Percentiles rank a stretch among this genome's conserved stretches.
phyloP scores from a whole-genome alignment of 1,140 invertebrate species.

The Chelonus insularis region DNA sequence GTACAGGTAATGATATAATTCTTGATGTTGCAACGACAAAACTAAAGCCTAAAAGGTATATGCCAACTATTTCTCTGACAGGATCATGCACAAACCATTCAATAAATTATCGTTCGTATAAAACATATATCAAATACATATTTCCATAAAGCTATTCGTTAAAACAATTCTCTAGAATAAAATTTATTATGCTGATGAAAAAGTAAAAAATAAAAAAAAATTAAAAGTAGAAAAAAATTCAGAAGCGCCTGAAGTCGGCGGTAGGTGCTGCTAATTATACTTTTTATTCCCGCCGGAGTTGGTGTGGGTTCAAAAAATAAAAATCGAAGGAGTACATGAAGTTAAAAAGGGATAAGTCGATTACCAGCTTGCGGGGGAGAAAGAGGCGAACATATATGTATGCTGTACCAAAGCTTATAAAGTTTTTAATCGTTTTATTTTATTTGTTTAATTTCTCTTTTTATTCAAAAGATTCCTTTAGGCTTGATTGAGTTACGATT shows the following conservation, averaged over 20 bases:
- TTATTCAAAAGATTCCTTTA: constrained; percentile 27
- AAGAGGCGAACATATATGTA: no score
- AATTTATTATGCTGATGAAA: neutral
- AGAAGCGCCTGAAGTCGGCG: constrained; percentile 14
- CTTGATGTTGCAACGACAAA: neutral
- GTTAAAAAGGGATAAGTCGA: constrained; percentile 3
- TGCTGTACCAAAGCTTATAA: neutral
- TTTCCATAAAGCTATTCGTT: no score
- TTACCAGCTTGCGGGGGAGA: neutral
- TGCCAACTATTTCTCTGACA: no score
- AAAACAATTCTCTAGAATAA: neutral
- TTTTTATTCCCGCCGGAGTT: constrained; percentile 12
- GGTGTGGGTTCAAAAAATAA: constrained; percentile 7
- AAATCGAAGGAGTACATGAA: constrained; percentile 18
- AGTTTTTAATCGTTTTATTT: constrained; percentile 5
- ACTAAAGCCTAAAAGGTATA: no score
- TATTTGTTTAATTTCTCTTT: constrained; percentile 5
- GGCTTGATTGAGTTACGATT: constrained; percentile 56
- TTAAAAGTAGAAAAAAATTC: constrained; percentile 12
- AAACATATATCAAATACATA: no score
- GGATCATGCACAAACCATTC: neutral
- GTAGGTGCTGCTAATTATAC: constrained; percentile 26
- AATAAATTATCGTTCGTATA: neutral
- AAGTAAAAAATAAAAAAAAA: neutral
- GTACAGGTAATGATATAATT: constrained; percentile 40